Evolutionary conservation across 2,797 vertebrate genomes (phyloP), one percentile per base, ranked within the genome.

Genomic region (Hybognathus amarus): DNA sequence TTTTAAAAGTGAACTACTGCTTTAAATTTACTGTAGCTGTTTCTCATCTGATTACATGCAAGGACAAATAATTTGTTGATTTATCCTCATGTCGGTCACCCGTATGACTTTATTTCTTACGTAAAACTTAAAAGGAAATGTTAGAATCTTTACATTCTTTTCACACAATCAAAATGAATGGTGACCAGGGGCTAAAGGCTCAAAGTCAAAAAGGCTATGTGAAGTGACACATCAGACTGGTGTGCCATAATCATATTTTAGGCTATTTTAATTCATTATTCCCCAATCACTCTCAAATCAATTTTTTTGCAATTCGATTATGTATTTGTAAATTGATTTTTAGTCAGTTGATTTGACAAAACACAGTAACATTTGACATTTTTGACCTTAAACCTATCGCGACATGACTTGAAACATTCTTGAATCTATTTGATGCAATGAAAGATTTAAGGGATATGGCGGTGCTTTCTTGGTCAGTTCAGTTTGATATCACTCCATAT

Each of bases 401-500:
- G 66, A 68, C 66, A 40, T 67, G 33, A 67, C n/a, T 24, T 5
- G 56, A 27, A 61, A 27, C n/a, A 13, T 27, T 61, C 12, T 13
- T 40, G 11, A 38, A 70, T 17, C 9, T 27, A 9, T 9, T n/a
- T 3, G 45, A 17, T 15, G 4, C 9, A 70, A 45, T 70, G n/a
- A 15, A 42, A 6, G 12, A 27, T 61, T 27, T 61, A 12, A 59
- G 56, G 22, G 22, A n/a, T 22, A 24, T 17, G n/a, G 1, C 27
- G 8, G 24, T 70, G 4, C 2, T 27, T 70, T 56, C 30, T 47
- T 50, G 56, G n/a, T 76, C 59, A 59, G 24, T 50, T 59, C 18
- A n/a, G n/a, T 38, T 59, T 42, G n/a, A 66, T 83, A 67, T 83
- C 4, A 6, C 30, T n/a, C 52, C 33, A 61, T 52, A 40, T 18